Base-by-base conservation (phyloP, 2,797 vertebrate genomes). In the Chaenodraco wilsoni region DNA sequence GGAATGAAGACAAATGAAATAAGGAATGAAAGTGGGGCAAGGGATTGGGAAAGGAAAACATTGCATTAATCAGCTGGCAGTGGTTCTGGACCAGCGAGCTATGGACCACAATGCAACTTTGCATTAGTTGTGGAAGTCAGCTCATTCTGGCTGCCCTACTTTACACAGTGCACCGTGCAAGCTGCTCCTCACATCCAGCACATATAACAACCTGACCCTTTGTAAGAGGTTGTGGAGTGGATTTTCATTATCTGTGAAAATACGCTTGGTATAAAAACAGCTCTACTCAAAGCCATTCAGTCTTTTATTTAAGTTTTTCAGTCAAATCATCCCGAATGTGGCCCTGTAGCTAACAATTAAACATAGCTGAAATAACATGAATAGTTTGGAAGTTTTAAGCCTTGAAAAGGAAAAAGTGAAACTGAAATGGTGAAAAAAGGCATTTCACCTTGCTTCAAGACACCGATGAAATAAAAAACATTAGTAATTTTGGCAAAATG, bases 1-100 rank as follows among this genome's bases (percentile, higher is more conserved):
- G 79, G 78, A 74, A 83, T 70, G 57, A 72, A 62, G 57, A 68
- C 45, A 64, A 75, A 87, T 70, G 63, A 82, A 82, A 82, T 65
- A 79, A 82, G 78, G 56, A 72, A 67, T 68, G 79, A 86, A 89
- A 88, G 85, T 88, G 77, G 88, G 89, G 60, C 84, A 85, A 55
- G 43, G 69, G 75, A 84, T 83, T 84, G 81, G 72, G 74, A 87
- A 83, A 71, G 69, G 84, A 86, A 37, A 87, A 89, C 84, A 89
- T 46, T 77, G 71, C 83, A 87, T 89, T 88, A 87, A 88, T 88
- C 88, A 89, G 72, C 84, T 87, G 85, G 84, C 85, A 85, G 76
- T 71, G 78, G 74, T 75, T 85, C 72, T 84, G 67, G 70, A 84
- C 74, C 61, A 82, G 78, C 65, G 45, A 68, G 72, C 76, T 50